Evolutionary conservation across 2,888 invertebrate species (phyloP), one percentile per base, ranked within the genome.

Genomic region (Caenorhabditis sinica): DNA sequence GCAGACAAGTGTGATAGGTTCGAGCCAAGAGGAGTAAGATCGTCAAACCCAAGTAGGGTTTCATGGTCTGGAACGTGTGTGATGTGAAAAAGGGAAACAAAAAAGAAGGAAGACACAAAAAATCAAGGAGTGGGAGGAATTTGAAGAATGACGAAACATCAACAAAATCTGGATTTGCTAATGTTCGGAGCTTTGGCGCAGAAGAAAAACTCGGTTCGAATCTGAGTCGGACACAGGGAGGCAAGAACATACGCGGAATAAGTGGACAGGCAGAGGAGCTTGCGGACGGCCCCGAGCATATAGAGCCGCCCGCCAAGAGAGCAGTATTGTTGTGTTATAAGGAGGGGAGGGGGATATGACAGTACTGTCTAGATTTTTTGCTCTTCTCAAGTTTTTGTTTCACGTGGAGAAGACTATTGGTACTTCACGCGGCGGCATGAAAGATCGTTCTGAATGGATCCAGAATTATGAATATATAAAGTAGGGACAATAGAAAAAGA

Each of bases 1-100:
- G 68, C 11, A 91, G 84, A 71, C 91, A 91, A 17, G 83, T 72
- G n/a, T 79, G 15, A n/a, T 40, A 49, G 6, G 53, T 25, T 36
- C 23, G 45, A 8, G 68, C 68, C 23, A 83, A 60, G 43, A 77
- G 53, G 20, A 69, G 60, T 63, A 76, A 30, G 20, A 75, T 58
- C 66, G 61, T 23, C 15, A 65, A 43, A 36, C 79, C 71, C 76
- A 76, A 76, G 68, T 76, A 56, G 13, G 77, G 77, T 72, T 63
- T 80, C 80, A 80, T 80, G n/a, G n/a, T n/a, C n/a, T n/a, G n/a
- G n/a, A n/a, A n/a, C n/a, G n/a, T n/a, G n/a, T n/a, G n/a, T n/a
- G n/a, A n/a, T n/a, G n/a, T n/a, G n/a, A 15, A 68, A 9, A n/a
- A 33, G 20, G 0, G 25, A 75, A 20, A 65, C 3, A 33, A 15